phyloP scores from a whole-genome alignment of 1,140 invertebrate genomes.

The Atopsyche davidsoni region DNA sequence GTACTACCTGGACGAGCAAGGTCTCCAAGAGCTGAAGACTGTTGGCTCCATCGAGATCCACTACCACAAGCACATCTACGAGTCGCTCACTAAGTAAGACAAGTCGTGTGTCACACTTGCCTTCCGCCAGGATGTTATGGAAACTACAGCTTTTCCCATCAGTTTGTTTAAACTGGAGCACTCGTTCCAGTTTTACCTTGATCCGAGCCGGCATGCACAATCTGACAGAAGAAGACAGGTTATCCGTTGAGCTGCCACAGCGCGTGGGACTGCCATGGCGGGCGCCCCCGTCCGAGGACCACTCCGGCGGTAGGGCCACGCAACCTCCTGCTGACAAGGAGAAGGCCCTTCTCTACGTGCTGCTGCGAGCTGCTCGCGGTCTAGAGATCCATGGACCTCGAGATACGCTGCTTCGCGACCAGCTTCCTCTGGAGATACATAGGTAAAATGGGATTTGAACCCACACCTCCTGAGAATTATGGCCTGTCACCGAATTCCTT shows the following conservation, averaged over 20 bases:
- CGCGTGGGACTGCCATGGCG: slow-evolving; percentile 14
- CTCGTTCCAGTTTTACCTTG: too few relatives aligned
- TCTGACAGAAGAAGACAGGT: too few relatives aligned
- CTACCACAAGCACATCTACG: slow-evolving; percentile 27
- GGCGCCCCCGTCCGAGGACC: slow-evolving; percentile 14
- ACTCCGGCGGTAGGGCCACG: slow-evolving; percentile 14
- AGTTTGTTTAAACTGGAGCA: too few relatives aligned
- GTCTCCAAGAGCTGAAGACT: slow-evolving; percentile 14
- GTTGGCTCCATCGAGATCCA: slow-evolving; percentile 25
- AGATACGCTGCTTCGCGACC: slow-evolving; percentile 24
- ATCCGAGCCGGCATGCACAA: too few relatives aligned
- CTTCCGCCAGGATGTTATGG: too few relatives aligned
- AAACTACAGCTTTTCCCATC: too few relatives aligned
- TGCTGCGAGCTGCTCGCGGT: slow-evolving; percentile 14
- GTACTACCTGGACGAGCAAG: slow-evolving; percentile 23
- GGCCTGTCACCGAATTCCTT: too few relatives aligned
- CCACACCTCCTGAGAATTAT: too few relatives aligned
- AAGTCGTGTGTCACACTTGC: too few relatives aligned
- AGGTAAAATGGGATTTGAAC: too few relatives aligned
- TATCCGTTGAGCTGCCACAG: too few relatives aligned
- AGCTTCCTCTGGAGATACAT: slow-evolving; percentile 24
- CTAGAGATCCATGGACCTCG: slow-evolving; percentile 19
- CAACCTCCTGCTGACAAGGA: neutral
- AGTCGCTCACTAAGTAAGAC: slow-evolving; percentile 25
- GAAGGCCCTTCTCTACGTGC: slow-evolving; percentile 8